Conservation (phyloP, 2,797 vertebrate species). For the Hyperoplus lanceolatus region DNA sequence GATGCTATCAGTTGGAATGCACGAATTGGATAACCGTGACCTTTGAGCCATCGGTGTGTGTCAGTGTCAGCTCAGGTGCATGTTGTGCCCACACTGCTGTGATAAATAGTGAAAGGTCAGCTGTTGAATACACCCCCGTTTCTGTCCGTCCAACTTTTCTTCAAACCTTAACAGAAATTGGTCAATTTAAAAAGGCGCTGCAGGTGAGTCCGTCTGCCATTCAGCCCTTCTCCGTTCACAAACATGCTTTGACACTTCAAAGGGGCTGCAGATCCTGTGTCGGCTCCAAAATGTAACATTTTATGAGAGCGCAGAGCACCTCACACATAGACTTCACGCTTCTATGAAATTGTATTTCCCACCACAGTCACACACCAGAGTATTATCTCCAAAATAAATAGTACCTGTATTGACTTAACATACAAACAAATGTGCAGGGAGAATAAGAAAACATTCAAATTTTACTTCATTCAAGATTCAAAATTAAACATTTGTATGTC, state of each 20-base stretch:
- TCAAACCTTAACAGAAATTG: slow-evolving; percentile 51
- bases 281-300: slow-evolving; percentile 43
- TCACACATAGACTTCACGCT: slow-evolving; percentile 24
- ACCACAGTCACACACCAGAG: neutral
- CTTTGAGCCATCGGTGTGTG: slow-evolving; percentile 74
- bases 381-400: neutral
- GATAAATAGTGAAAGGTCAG: slow-evolving; percentile 77
- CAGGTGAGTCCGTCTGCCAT: slow-evolving; percentile 35
- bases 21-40: slow-evolving; percentile 71
- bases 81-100: slow-evolving; percentile 51
- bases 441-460: neutral
- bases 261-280: slow-evolving; percentile 46
- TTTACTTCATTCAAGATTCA: neutral
- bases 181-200: slow-evolving; percentile 51
- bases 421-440: slow-evolving; percentile 4
- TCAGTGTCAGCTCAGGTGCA: slow-evolving; percentile 62
- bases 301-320: slow-evolving; percentile 28
- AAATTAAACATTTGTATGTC: slow-evolving; percentile 6
- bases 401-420: neutral
- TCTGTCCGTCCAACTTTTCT: slow-evolving; percentile 36
- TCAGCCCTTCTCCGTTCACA: slow-evolving; percentile 44
- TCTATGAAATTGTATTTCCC: slow-evolving; percentile 21
- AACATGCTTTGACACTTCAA: slow-evolving; percentile 70
- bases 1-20: slow-evolving; percentile 63
- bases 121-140: slow-evolving; percentile 55